Evolutionary conservation across 2,888 invertebrate genomes (phyloP).

Genomic region (Matsumyia berberina): DNA sequence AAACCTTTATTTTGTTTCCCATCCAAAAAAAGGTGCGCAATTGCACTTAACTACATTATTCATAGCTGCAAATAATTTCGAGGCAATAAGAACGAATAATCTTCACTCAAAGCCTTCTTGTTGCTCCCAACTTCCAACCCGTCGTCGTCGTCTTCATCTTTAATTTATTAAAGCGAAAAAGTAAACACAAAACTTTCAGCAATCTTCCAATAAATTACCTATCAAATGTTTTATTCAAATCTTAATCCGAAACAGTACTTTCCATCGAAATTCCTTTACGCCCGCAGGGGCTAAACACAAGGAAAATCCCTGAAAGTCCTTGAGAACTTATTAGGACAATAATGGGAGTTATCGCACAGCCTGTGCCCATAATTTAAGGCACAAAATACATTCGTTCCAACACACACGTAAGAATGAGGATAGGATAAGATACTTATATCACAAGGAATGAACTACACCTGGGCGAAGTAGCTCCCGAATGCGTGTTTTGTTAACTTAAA

Average conservation of each 20-base stretch:
- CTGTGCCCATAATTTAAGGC: slow-evolving; percentile 35
- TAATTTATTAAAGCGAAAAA: slow-evolving; percentile 32
- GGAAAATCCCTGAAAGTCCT: slow-evolving; percentile 49
- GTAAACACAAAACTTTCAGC: slow-evolving; percentile 28
- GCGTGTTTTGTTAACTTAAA: slow-evolving; percentile 39
- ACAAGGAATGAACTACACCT: slow-evolving; percentile 18
- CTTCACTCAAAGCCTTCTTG: not conserved
- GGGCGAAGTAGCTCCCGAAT: slow-evolving; percentile 6
- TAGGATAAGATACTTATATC: slow-evolving; percentile 17
- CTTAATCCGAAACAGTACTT: slow-evolving; percentile 44
- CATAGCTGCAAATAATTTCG: slow-evolving; percentile 7
- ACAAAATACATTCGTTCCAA: slow-evolving; percentile 18
- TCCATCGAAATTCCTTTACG: slow-evolving; percentile 16
- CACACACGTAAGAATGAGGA: slow-evolving; percentile 23
- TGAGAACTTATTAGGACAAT: slow-evolving; percentile 31
- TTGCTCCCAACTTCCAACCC: not conserved
- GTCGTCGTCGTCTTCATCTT: slow-evolving; percentile 6
- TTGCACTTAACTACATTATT: slow-evolving; percentile 5
- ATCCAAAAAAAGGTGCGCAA: not conserved
- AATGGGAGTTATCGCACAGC: slow-evolving; percentile 41
- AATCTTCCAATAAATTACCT: slow-evolving; percentile 40
- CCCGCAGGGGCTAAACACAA: slow-evolving; percentile 2
- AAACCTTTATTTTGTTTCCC: not conserved
- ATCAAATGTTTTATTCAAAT: slow-evolving; percentile 62
- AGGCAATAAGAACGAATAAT: slow-evolving; percentile 6